Percentiles rank a stretch among this genome's conserved stretches.
phyloP scores from a whole-genome alignment of 2,113 vertebrate species.

The Strix aluco region DNA sequence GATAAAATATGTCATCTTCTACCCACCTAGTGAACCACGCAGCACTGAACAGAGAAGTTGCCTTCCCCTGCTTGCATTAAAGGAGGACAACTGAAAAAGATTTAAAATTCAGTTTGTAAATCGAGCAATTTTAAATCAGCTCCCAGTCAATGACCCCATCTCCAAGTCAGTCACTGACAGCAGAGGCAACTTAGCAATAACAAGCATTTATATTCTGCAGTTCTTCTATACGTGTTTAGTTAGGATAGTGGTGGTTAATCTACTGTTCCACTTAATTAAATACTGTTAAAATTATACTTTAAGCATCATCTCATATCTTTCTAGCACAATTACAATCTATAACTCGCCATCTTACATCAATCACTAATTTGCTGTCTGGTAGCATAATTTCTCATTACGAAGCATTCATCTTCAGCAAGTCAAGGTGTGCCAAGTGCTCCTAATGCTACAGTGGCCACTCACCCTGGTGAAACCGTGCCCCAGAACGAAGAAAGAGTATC shows the following conservation, averaged over 20 bases:
- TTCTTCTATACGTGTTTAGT: neutral
- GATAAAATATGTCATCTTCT: slow-evolving; percentile 24
- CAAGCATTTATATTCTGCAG: neutral
- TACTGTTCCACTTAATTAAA: slow-evolving; percentile 20
- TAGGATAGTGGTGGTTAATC: neutral
- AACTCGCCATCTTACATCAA: neutral
- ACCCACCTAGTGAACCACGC: neutral
- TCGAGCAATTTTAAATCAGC: neutral
- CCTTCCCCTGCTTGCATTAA: neutral
- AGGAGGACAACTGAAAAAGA: neutral
- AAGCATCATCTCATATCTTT: neutral
- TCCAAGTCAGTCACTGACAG: neutral
- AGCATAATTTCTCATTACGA: neutral
- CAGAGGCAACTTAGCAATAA: neutral
- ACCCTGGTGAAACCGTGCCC: neutral
- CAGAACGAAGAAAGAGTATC: neutral
- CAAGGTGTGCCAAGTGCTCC: neutral
- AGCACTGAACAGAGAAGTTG: neutral
- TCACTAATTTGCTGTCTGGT: neutral
- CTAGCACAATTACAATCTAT: neutral
- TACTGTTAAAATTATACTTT: neutral
- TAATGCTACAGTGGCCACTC: neutral
- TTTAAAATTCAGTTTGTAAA: neutral
- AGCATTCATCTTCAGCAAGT: neutral
- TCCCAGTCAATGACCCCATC: neutral